A percentile compares a stretch with the other conserved stretches of the same genome.
These are phyloP conservation scores for Sebastes miniatus DNA, from an alignment of 2,797 vertebrate species.

Conservation along the genomic window DNA sequence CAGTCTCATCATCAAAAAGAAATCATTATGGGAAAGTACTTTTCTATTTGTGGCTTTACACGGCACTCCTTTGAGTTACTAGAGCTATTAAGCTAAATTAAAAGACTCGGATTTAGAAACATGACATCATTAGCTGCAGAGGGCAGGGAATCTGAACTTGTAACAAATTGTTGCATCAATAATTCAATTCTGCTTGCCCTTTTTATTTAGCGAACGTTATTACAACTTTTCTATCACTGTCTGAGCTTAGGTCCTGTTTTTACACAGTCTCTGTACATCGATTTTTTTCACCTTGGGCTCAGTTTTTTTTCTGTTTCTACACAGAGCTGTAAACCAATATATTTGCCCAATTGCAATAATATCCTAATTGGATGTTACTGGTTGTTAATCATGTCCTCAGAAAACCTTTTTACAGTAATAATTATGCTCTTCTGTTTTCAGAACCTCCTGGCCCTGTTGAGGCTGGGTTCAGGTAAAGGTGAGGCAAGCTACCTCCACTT, in stretches of 20 bases:
- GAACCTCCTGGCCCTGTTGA: conserved; percentile 90
- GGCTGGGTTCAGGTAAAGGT: conserved; percentile 82
- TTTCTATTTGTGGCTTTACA: conserved; percentile 43
- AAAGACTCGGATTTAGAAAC: conserved; percentile 64
- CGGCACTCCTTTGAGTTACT: conserved; percentile 45
- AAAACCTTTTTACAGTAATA: not conserved
- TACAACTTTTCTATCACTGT: conserved; percentile 34
- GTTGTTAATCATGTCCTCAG: not conserved
- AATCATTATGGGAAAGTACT: conserved; percentile 35
- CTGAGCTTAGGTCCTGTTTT: conserved; percentile 17
- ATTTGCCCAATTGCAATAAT: conserved; percentile 1
- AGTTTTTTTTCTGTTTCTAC: conserved; percentile 13
- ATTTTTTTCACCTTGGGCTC: not conserved
- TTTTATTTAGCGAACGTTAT: conserved; percentile 63
- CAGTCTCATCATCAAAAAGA: conserved; percentile 53
- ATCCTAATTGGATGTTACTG: conserved; percentile 4
- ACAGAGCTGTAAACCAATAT: not conserved
- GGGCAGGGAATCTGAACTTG: conserved; percentile 62
- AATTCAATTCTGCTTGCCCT: conserved; percentile 66
- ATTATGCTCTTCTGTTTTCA: conserved; percentile 59
- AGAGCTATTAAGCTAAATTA: conserved; percentile 63
- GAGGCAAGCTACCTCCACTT: conserved; percentile 85
- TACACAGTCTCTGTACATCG: not conserved
- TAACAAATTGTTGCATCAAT: conserved; percentile 68
- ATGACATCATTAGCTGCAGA: conserved; percentile 63